These are phyloP conservation scores for Dorcus parallelipipedus DNA, from an alignment of 2,888 invertebrate species.

Conservation along the genomic window DNA sequence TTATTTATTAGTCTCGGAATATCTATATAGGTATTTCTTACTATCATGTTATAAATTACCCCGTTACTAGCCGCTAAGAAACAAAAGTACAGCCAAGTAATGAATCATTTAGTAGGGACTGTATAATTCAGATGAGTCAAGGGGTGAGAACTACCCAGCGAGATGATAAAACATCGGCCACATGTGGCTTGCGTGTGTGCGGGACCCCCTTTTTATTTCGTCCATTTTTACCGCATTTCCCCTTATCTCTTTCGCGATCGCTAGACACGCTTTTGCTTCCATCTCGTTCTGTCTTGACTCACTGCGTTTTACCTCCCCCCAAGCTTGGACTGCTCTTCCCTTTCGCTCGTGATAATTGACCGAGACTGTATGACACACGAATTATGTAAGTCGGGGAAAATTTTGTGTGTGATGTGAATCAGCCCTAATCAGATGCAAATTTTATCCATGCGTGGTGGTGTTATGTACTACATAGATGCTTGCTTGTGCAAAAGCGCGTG, in stretches of 20 bases:
- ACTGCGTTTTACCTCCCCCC: neutral
- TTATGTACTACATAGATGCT: too few species aligned
- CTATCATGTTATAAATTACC: too few species aligned
- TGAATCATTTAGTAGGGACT: constrained; percentile 22
- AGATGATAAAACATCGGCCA: constrained; percentile 21
- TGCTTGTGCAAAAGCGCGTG: too few species aligned
- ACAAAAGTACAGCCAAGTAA: constrained; percentile 13
- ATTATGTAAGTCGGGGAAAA: neutral
- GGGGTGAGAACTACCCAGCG: constrained; percentile 21
- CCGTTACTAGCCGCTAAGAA: neutral
- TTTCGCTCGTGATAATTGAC: neutral
- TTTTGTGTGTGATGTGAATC: too few species aligned
- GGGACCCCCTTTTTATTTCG: constrained; percentile 1
- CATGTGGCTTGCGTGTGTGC: constrained; percentile 14
- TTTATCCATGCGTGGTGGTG: too few species aligned
- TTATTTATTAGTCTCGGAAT: too few species aligned
- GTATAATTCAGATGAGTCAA: constrained; percentile 25
- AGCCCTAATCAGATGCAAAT: too few species aligned
- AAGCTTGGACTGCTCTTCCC: neutral
- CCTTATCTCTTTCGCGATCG: neutral
- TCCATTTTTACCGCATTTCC: neutral
- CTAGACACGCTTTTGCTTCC: neutral
- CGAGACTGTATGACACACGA: neutral
- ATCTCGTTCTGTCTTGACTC: neutral
- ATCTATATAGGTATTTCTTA: too few species aligned